Evolutionary conservation across 2,113 vertebrate genomes (phyloP).

Genomic region (Cavia aperea): DNA sequence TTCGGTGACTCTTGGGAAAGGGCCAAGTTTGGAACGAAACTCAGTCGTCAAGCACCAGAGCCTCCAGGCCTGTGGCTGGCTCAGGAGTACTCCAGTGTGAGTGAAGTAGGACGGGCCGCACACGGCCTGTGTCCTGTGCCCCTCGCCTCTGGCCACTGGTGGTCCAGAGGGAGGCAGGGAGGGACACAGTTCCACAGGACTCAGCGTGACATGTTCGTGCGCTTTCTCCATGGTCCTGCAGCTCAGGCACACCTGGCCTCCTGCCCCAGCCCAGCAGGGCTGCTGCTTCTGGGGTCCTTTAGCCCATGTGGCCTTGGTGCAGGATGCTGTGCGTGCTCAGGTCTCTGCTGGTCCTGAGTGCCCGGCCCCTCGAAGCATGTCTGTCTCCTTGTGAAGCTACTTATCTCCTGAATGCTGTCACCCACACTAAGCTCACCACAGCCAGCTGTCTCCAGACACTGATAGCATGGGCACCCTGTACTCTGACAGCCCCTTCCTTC

Average conservation of each 20-base stretch:
- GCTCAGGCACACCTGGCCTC: neutral
- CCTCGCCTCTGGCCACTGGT: neutral
- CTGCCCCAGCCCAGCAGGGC: neutral
- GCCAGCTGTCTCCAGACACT: constrained; percentile 15
- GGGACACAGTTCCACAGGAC: neutral
- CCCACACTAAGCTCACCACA: neutral
- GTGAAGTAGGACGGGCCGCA: neutral
- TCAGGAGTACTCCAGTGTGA: neutral
- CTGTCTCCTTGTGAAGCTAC: neutral
- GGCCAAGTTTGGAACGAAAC: neutral
- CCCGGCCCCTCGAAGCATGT: neutral
- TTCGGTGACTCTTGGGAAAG: neutral
- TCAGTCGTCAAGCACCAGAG: neutral
- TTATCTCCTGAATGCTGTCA: neutral
- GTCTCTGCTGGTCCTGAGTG: neutral
- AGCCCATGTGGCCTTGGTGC: neutral
- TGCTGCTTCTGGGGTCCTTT: neutral
- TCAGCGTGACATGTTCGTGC: neutral
- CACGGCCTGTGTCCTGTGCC: neutral
- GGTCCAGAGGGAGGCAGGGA: neutral
- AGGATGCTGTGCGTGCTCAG: fast-evolving
- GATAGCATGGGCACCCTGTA: neutral
- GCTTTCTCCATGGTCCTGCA: neutral
- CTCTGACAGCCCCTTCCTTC: constrained; percentile 18
- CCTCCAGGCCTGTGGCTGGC: neutral